These are phyloP conservation scores for Pseudoips prasinana DNA, from an alignment of 2,888 invertebrate species.

Conservation along the genomic window DNA sequence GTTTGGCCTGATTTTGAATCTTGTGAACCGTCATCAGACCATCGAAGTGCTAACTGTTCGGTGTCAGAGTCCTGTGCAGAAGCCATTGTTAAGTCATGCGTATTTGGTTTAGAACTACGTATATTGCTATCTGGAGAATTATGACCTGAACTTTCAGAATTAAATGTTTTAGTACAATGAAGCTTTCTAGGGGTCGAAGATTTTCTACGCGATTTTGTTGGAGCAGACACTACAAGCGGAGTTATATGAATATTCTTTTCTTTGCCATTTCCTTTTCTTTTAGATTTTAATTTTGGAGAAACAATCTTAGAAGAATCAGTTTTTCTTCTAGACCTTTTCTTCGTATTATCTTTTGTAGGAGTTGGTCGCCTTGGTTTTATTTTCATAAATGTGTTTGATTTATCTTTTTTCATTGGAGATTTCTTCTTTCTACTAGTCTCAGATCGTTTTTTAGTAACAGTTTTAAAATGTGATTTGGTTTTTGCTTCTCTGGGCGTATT, in stretches of 20 bases:
- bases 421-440: slow-evolving; percentile 44
- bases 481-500: slow-evolving; percentile 36
- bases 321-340: slow-evolving; percentile 41
- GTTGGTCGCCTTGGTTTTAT: slow-evolving; percentile 62
- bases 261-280: slow-evolving; percentile 41
- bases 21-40: slow-evolving; percentile 72
- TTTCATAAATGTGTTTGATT: slow-evolving; percentile 60
- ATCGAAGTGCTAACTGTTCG: slow-evolving; percentile 56
- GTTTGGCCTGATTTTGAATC: slow-evolving; percentile 50
- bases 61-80: slow-evolving; percentile 54
- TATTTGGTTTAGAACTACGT: slow-evolving; percentile 26
- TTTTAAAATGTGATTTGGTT: slow-evolving; percentile 22
- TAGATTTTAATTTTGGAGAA: slow-evolving; percentile 27
- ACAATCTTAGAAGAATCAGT: slow-evolving; percentile 30
- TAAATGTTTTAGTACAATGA: slow-evolving; percentile 59
- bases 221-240: slow-evolving; percentile 34
- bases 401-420: slow-evolving; percentile 53
- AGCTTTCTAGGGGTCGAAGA: slow-evolving; percentile 76
- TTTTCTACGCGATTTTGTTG: slow-evolving; percentile 72
- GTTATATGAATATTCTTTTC: slow-evolving; percentile 36
- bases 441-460: slow-evolving; percentile 22
- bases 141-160: slow-evolving; percentile 51
- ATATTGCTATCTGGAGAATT: slow-evolving; percentile 46
- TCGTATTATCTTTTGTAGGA: slow-evolving; percentile 49
- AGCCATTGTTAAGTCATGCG: slow-evolving; percentile 22